Base-by-base conservation (phyloP, 2,113 vertebrate species). In the Planiliza haematocheilus region DNA sequence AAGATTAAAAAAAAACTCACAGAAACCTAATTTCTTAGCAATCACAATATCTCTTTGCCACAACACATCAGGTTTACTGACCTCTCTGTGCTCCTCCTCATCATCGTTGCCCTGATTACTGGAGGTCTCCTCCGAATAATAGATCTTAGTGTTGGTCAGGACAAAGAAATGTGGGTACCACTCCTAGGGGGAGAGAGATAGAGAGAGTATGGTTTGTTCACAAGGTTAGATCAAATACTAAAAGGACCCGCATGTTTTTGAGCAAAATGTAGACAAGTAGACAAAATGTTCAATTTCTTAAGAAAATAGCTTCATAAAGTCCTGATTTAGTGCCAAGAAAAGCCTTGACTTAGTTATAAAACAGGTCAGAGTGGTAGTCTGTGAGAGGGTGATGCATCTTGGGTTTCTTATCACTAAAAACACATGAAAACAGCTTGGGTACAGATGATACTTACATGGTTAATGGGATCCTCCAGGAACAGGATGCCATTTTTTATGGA, bases 161-260 rank as follows among this genome's bases (percentile, higher is more conserved):
- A 99, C 97, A 24, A 99, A 99, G 92, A 97, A 99, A 91, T 99
- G 98, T 0, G 97, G 96, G 77, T 98, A 97, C 98, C 98, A 99
- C 69, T 99, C 97, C 98, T 99, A 83, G 16, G 42, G 66, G n/a
- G 56, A 9, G 48, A 37, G 38, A 51, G 4, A 16, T 10, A 60
- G 34, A 59, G 21, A 68, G 39, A 30, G 24, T 5, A 39, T 2
- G 1, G 21, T 42, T 41, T 42, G 37, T 7, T 60, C 7, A 13
- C 38, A 14, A 1, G 4, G n/a, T 52, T 9, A 20, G 16, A 75
- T 81, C 5, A 81, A 88, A 65, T 78, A 79, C 85, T 78, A 30
- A 70, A 36, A 66, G 12, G 34, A 50, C 51, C 74, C 56, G 5
- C 5, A 46, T 79, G 48, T 67, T 71, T 63, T 36, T 10, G 64